Evolutionary conservation across 37 sponge, comb jelly and placozoan genomes (phyloP), one percentile per base, ranked within the genome.

Genomic region (Aphrocallistes beatrix): DNA sequence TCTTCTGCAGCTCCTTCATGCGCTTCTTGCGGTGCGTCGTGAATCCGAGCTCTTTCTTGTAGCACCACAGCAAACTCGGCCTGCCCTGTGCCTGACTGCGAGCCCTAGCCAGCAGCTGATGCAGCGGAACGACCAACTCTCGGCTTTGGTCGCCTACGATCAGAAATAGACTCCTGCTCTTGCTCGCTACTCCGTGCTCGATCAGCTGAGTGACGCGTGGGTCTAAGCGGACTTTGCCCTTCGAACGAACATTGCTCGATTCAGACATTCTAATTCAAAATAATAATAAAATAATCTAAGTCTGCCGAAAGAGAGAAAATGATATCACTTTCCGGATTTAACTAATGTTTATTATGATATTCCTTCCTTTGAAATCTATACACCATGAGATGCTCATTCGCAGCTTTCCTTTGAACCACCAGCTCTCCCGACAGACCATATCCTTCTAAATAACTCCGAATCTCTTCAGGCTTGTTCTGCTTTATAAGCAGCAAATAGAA

Each of bases 1-100:
- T 97, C 89, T 95, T 95, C 90, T 97, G 94, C 0, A 97, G 81
- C 81, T 92, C 91, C 23, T 89, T 88, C 92, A 97, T 92, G 10
- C 95, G 50, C 86, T 97, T 97, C 91, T 95, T 97, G n/a, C 96
- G 84, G 51, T 97, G 99, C 93, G 91, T 94, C 86, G 91, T 95
- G 86, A 97, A 97, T 0, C 95, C 99, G 21, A 97, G 88, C 85
- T 97, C 99, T 38, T 95, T 95, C 90, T 97, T 97, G 89, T 97
- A 97, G 85, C 99, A 97, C 99, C 99, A 97, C 37, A 97, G 88
- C 1, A 97, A 91, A 38, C 84, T 81, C 0, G 99, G 99, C 10
- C 95, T 87, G 0, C 91, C 90, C 60, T 91, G 90, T 28, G 93
- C 91, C 0, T 86, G 82, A 30, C 75, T 60, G n/a, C 75, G 75